These are phyloP conservation scores for Halcyon leucocephala DNA, from an alignment of 2,797 vertebrate genomes.

Conservation along the genomic window DNA sequence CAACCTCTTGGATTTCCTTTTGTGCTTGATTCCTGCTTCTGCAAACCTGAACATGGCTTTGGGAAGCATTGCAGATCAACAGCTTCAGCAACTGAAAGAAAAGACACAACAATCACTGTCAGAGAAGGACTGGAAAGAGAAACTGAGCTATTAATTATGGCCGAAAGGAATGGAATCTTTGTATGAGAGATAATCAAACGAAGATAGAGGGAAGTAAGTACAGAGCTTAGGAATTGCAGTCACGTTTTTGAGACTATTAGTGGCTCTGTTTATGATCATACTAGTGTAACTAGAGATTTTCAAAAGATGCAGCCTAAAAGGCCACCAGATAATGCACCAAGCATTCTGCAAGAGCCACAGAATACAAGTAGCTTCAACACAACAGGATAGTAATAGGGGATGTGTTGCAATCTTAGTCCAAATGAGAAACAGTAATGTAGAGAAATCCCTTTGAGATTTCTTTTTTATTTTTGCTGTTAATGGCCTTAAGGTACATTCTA, in stretches of 20 bases:
- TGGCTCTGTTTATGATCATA: background rate
- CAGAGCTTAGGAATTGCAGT: background rate
- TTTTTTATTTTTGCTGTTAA: background rate
- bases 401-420: background rate
- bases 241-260: background rate
- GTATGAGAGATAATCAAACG: background rate
- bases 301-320: background rate
- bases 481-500: background rate
- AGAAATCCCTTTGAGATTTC: background rate
- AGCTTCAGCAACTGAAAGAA: slow-evolving; percentile 7
- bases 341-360: background rate
- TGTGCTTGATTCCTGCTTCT: background rate
- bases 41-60: background rate
- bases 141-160: slow-evolving; percentile 5
- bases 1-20: background rate
- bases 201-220: background rate
- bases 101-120: slow-evolving; percentile 10
- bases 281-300: background rate
- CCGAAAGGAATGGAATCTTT: background rate
- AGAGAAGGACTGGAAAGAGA: slow-evolving; percentile 5
- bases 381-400: background rate
- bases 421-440: background rate
- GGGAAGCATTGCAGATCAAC: background rate
- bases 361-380: background rate
- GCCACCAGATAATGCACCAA: background rate